Percentiles rank a stretch among this genome's conserved stretches.
phyloP scores from a whole-genome alignment of 1,140 invertebrate genomes.

The Drosophila pandora region DNA sequence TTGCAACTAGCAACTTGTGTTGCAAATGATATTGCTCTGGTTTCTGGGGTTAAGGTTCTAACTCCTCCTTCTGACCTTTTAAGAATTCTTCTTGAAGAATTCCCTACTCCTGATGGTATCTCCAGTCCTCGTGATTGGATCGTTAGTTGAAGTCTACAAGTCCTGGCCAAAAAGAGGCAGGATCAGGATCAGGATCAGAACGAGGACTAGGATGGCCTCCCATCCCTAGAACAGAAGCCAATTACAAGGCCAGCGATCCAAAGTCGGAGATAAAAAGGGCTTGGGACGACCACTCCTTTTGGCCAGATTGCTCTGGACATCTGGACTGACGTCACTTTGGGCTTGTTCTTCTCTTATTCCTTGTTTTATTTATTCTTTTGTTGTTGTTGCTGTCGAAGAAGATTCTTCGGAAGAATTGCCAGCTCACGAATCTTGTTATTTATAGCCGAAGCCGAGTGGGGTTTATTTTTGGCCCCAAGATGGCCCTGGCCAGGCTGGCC shows the following conservation, averaged over 20 bases:
- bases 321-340: constrained; percentile 30
- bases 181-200: neutral
- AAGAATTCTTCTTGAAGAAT: neutral
- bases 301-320: constrained; percentile 11
- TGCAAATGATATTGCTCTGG: constrained; percentile 22
- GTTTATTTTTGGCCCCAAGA: constrained; percentile 43
- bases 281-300: neutral
- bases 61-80: too few species aligned
- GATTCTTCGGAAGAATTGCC: constrained; percentile 19
- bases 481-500: neutral
- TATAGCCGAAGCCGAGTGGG: constrained; percentile 32
- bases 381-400: neutral
- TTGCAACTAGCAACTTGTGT: constrained; percentile 29
- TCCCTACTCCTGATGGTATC: neutral
- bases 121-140: constrained; percentile 3
- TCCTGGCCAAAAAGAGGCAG: neutral
- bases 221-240: constrained; percentile 25
- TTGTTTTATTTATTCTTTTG: neutral
- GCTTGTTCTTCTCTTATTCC: neutral
- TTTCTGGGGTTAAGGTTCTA: constrained; percentile 4
- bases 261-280: constrained; percentile 9
- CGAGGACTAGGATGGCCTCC: neutral
- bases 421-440: constrained; percentile 54
- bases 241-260: constrained; percentile 45
- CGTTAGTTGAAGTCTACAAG: neutral